These are phyloP conservation scores for Hedychridium roseum DNA, from an alignment of 2,888 invertebrate genomes.

Conservation along the genomic window DNA sequence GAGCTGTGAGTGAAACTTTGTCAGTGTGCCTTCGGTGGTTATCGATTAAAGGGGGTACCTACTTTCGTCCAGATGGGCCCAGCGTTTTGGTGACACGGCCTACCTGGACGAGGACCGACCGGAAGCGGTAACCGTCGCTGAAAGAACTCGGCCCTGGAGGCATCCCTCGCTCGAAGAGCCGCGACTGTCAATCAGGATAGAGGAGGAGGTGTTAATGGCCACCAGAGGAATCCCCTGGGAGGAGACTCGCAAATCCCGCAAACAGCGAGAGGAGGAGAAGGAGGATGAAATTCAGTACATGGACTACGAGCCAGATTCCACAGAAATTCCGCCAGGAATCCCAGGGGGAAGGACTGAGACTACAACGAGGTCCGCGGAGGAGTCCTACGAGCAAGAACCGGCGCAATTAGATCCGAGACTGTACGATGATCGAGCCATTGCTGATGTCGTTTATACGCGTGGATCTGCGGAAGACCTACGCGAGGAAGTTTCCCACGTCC, in stretches of 20 bases:
- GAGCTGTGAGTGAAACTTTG: no score
- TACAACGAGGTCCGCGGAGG: constrained; percentile 28
- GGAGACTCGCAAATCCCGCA: constrained; percentile 16
- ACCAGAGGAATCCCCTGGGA: constrained; percentile 41
- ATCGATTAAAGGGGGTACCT: no score
- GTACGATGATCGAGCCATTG: constrained; percentile 42
- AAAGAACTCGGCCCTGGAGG: constrained; percentile 55
- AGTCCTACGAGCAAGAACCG: constrained; percentile 35
- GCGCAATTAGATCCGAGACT: constrained; percentile 43
- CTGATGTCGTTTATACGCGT: no score
- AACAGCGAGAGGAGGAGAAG: constrained; percentile 12
- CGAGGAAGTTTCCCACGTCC: no score
- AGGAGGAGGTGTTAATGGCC: constrained; percentile 31
- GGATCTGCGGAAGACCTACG: not conserved
- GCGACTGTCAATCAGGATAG: constrained; percentile 46
- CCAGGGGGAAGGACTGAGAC: no score
- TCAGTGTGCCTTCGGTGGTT: no score
- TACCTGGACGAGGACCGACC: constrained; percentile 44
- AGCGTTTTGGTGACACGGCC: constrained; percentile 44
- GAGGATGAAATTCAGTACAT: constrained; percentile 40
- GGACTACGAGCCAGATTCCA: constrained; percentile 43
- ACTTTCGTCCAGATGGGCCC: constrained; percentile 66
- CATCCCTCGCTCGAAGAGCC: constrained; percentile 57
- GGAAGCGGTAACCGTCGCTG: constrained; percentile 31
- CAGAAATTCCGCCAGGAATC: constrained; percentile 24